phyloP scores from a whole-genome alignment of 2,888 invertebrate species.

The Theodoxus fluviatilis region DNA sequence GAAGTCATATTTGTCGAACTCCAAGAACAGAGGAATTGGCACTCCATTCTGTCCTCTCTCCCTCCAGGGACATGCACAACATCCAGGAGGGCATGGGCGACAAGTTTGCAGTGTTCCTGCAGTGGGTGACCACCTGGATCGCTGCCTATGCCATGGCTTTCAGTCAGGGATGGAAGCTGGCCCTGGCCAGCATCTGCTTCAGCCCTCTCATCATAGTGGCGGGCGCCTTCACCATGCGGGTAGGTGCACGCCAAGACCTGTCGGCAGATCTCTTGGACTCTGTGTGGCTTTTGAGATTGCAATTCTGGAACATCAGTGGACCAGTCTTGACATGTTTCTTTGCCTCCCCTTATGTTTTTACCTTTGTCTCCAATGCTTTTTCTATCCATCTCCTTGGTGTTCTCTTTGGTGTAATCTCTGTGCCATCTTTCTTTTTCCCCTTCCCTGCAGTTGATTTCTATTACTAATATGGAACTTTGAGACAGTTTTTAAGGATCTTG shows the following conservation, averaged over 20 bases:
- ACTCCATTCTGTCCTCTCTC: conserved; percentile 27
- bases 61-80: conserved; percentile 68
- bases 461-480: too few relatives aligned
- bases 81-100: conserved; percentile 69
- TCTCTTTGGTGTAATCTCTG: too few relatives aligned
- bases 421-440: too few relatives aligned
- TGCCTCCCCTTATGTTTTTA: too few relatives aligned
- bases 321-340: too few relatives aligned
- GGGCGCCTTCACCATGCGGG: conserved; percentile 34
- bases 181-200: conserved; percentile 67
- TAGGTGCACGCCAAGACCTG: conserved; percentile 25
- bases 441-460: too few relatives aligned
- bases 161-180: conserved; percentile 68
- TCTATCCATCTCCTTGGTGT: too few relatives aligned
- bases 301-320: too few relatives aligned
- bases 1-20: too few relatives aligned
- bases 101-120: conserved; percentile 67
- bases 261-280: background rate
- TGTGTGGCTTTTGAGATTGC: background rate
- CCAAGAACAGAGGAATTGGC: too few relatives aligned
- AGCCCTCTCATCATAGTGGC: conserved; percentile 63
- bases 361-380: too few relatives aligned
- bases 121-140: conserved; percentile 65
- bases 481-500: too few relatives aligned
- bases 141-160: conserved; percentile 67